Percentiles rank a stretch among this genome's conserved stretches.
phyloP scores from a whole-genome alignment of 2,888 invertebrate species.

The Troides aeacus region DNA sequence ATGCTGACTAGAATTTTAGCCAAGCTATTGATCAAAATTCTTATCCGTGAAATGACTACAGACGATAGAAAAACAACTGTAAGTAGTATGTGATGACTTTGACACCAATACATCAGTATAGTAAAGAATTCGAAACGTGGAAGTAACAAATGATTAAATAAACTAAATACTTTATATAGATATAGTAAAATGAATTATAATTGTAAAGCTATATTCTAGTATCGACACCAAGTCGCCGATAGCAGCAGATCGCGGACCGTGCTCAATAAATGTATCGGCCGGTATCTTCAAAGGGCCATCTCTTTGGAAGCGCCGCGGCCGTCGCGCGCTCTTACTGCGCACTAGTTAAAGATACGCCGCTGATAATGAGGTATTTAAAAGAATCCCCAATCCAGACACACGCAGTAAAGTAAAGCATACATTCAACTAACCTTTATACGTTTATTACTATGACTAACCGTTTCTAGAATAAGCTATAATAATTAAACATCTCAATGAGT shows the following conservation, averaged over 20 bases:
- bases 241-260: slow-evolving; percentile 20
- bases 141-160: no score
- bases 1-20: no score
- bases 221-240: slow-evolving; percentile 9
- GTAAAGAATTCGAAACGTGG: no score
- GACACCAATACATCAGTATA: no score
- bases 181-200: not conserved
- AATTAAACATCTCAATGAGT: not conserved
- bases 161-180: no score
- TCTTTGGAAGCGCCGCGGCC: slow-evolving; percentile 57
- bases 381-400: slow-evolving; percentile 28
- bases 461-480: not conserved
- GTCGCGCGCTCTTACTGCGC: slow-evolving; percentile 41
- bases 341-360: slow-evolving; percentile 43
- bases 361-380: slow-evolving; percentile 33
- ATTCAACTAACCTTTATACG: not conserved
- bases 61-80: no score
- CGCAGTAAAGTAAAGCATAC: not conserved
- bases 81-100: no score
- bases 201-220: not conserved
- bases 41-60: no score
- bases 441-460: not conserved
- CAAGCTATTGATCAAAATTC: no score
- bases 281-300: slow-evolving; percentile 77
- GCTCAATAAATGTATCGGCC: slow-evolving; percentile 73